A percentile compares a stretch with the other conserved stretches of the same genome.
Evolutionary conservation across 2,888 invertebrate species (phyloP).

Genomic region (Schrankia costaestrigalis): DNA sequence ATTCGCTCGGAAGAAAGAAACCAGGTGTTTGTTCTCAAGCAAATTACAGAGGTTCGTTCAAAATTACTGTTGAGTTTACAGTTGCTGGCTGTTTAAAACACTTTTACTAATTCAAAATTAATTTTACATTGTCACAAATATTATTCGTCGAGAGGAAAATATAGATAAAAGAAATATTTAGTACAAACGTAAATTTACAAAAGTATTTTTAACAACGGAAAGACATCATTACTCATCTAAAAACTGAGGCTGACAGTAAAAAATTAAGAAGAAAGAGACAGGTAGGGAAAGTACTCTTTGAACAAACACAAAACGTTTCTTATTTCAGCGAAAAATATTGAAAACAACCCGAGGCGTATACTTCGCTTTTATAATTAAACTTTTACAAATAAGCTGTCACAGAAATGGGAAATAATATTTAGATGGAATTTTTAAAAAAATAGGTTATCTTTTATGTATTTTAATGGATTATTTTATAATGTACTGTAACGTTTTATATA

Average conservation of each 20-base stretch:
- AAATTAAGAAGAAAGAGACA: slow-evolving; percentile 24
- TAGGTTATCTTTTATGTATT: slow-evolving; percentile 57
- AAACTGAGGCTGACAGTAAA: slow-evolving; percentile 29
- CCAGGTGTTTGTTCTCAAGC: slow-evolving; percentile 6
- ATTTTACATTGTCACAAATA: too few species aligned
- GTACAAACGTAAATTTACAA: too few species aligned
- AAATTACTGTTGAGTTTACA: slow-evolving; percentile 4
- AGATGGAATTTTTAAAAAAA: slow-evolving; percentile 45
- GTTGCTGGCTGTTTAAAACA: not conserved
- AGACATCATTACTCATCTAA: slow-evolving; percentile 30
- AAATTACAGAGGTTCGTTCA: slow-evolving; percentile 5
- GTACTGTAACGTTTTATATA: too few species aligned
- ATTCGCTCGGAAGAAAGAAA: slow-evolving; percentile 17
- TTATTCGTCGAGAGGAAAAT: too few species aligned
- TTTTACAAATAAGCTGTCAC: slow-evolving; percentile 44
- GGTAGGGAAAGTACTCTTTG: slow-evolving; percentile 15
- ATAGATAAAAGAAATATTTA: too few species aligned
- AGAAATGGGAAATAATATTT: slow-evolving; percentile 39
- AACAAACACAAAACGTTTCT: slow-evolving; percentile 26
- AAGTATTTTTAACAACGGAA: too few species aligned
- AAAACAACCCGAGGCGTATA: slow-evolving; percentile 27
- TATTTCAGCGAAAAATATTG: slow-evolving; percentile 23
- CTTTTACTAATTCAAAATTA: not conserved
- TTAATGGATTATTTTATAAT: too few species aligned
- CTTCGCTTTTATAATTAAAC: slow-evolving; percentile 36